A percentile compares a stretch with the other conserved stretches of the same genome.
Conservation (phyloP, 2,113 vertebrate species). For the Lampris incognitus region DNA sequence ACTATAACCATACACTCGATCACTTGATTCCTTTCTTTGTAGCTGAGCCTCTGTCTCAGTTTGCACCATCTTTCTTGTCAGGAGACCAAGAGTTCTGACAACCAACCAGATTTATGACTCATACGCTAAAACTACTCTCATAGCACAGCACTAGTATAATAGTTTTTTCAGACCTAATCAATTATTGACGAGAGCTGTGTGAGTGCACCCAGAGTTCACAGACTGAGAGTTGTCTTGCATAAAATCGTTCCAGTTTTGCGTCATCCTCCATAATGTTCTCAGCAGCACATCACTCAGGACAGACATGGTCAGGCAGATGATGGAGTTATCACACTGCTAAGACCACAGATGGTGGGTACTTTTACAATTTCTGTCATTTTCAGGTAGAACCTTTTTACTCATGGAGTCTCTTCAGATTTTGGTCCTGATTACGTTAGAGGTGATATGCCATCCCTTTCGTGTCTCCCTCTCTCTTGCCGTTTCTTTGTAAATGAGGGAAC, state of each 20-base stretch:
- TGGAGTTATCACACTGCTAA: slow-evolving; percentile 29
- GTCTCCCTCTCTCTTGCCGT: background rate
- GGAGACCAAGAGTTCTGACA: slow-evolving; percentile 29
- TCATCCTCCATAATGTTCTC: slow-evolving; percentile 25
- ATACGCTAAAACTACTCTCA: slow-evolving; percentile 35
- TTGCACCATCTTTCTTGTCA: slow-evolving; percentile 29
- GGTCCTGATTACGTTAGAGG: slow-evolving; percentile 42
- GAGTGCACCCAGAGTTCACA: slow-evolving; percentile 59
- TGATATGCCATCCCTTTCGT: slow-evolving; percentile 12
- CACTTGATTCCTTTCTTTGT: background rate
- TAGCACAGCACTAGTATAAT: slow-evolving; percentile 8
- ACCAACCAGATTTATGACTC: slow-evolving; percentile 22
- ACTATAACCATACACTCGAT: background rate
- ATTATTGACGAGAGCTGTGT: slow-evolving; percentile 65
- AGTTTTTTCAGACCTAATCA: slow-evolving; percentile 53
- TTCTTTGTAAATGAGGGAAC: background rate
- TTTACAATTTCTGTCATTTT: too few relatives aligned
- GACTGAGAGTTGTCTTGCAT: slow-evolving; percentile 40
- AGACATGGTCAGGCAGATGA: slow-evolving; percentile 27
- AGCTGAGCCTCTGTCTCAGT: slow-evolving; percentile 18
- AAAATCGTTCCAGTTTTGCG: slow-evolving; percentile 44
- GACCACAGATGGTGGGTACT: slow-evolving; percentile 2
- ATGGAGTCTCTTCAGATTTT: slow-evolving; percentile 48
- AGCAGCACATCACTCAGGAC: slow-evolving; percentile 32
- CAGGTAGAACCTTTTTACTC: background rate